Evolutionary conservation across 2,888 invertebrate species (phyloP), one percentile per base, ranked within the genome.

Genomic region (Orthonevra nobilis): DNA sequence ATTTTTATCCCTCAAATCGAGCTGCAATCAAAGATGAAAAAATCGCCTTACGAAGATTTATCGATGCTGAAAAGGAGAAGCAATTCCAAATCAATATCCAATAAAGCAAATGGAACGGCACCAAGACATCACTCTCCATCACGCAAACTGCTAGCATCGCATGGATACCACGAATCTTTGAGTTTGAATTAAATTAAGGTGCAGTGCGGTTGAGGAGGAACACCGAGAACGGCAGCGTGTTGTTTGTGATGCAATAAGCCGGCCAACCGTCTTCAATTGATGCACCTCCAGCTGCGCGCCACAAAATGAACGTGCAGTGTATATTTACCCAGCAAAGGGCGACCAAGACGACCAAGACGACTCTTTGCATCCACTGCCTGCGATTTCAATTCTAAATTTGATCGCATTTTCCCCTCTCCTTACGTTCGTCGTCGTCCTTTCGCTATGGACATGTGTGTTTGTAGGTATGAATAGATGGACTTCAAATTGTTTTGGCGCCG

Each of bases 401-500:
- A 48, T 38, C 15, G 10, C n/a, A 44, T 46, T 54, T 14, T 23
- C 23, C 20, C 36, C 9, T 34, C 40, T 14, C 36, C n/a, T n/a
- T n/a, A n/a, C n/a, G 9, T 17, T 6, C 2, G 3, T 12, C 3
- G 50, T 20, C 32, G 17, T 32, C 12, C 34, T 6, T 34, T 6
- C 30, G 14, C n/a, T n/a, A n/a, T 64, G 19, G 10, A 3, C 4
- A 4, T 19, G 30, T 9, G 7, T 6, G 23, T 32, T 23, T 32
- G 15, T n/a, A n/a, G n/a, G n/a, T n/a, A n/a, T n/a, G n/a, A n/a
- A n/a, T n/a, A n/a, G n/a, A 23, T 28, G 28, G 44, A 56, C 32
- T 26, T 63, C 70, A 70, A 72, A 56, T 72, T 64, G 32, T 42
- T 63, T 48, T 50, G 66, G 74, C 74, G 74, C 74, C 66, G 46